phyloP scores from a whole-genome alignment of 2,888 invertebrate genomes.

The Pristionchus maxplancki region DNA sequence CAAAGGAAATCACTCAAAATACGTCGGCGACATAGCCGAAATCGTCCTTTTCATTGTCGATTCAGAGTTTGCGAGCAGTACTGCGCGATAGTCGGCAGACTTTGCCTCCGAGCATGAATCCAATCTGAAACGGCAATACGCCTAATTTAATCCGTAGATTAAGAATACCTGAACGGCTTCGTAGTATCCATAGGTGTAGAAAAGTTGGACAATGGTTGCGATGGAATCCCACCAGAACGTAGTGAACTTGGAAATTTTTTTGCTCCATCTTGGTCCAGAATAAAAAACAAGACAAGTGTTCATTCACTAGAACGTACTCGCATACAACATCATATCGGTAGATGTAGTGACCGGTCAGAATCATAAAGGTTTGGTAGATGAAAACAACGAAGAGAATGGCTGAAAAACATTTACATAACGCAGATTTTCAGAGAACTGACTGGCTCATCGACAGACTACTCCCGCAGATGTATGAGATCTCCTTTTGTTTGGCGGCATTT shows the following conservation, averaged over 20 bases:
- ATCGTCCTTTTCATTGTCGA: background rate
- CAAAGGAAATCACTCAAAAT: background rate
- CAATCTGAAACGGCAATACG: background rate
- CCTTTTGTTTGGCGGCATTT: no score
- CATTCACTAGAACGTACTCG: background rate
- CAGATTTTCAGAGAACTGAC: no score
- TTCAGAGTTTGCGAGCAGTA: background rate
- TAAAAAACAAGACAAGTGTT: no score
- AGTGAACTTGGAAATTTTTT: background rate
- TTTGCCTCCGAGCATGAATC: conserved; percentile 20
- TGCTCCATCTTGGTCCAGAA: background rate
- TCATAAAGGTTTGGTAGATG: conserved; percentile 26
- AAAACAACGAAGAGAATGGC: background rate
- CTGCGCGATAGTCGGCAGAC: background rate
- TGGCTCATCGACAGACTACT: no score
- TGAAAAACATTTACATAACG: no score
- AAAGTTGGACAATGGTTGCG: background rate
- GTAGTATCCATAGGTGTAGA: background rate
- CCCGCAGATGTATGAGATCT: no score
- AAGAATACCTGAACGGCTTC: background rate
- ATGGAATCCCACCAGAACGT: background rate
- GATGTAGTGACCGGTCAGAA: conserved; percentile 2
- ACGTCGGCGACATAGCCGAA: background rate
- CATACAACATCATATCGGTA: background rate
- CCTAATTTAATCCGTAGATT: background rate